Conservation (phyloP, 2,113 vertebrate genomes). For the Electrona antarctica region DNA sequence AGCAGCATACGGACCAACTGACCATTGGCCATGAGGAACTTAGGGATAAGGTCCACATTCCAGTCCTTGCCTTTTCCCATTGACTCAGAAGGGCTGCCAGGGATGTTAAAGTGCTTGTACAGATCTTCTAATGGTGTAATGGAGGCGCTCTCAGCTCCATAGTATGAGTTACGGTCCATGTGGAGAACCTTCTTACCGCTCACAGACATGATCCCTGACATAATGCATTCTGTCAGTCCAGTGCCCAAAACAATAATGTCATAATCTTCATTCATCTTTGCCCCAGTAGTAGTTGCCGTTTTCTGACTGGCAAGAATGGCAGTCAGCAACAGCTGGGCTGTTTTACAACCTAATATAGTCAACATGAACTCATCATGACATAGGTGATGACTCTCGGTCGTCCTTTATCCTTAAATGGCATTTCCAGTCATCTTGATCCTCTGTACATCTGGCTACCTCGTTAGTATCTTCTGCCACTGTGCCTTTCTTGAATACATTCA, state of each 20-base stretch:
- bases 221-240: slow-evolving; percentile 98
- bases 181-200: slow-evolving; percentile 98
- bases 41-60: slow-evolving; percentile 91
- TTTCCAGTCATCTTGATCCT: too few relatives aligned
- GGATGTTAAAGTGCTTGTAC: slow-evolving; percentile 92
- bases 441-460: too few relatives aligned
- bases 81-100: slow-evolving; percentile 86
- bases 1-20: slow-evolving; percentile 98
- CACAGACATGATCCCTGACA: slow-evolving; percentile 98
- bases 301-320: not conserved
- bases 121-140: slow-evolving; percentile 96
- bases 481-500: too few relatives aligned
- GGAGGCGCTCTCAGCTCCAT: slow-evolving; percentile 96
- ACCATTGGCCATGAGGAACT: slow-evolving; percentile 75
- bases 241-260: slow-evolving; percentile 97
- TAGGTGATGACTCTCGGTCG: too few relatives aligned
- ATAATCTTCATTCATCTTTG: slow-evolving; percentile 97
- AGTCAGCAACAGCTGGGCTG: too few relatives aligned
- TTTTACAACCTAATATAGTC: too few relatives aligned
- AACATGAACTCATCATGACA: too few relatives aligned
- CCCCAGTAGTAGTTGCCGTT: slow-evolving; percentile 40
- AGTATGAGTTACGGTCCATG: slow-evolving; percentile 98
- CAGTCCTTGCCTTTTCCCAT: slow-evolving; percentile 96
- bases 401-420: too few relatives aligned
- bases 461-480: too few relatives aligned